phyloP scores from a whole-genome alignment of 2,113 vertebrate genomes.

The Ophthalmolycus amberensis region DNA sequence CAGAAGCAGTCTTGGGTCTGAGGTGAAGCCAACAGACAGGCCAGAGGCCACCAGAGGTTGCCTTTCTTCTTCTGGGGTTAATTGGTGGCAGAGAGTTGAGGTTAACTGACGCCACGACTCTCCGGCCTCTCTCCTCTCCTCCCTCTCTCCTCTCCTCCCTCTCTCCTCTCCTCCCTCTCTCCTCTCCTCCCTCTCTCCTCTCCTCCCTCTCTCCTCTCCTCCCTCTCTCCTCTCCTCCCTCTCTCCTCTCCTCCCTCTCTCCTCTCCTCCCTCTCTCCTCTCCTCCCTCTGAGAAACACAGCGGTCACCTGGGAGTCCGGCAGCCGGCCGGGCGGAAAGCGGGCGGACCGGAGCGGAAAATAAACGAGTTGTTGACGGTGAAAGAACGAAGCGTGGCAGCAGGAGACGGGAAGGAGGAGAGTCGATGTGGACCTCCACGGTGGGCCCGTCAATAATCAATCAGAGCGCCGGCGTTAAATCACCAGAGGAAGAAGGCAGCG shows the following conservation, averaged over 20 bases:
- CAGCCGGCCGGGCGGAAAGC: neutral
- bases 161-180: too few relatives aligned
- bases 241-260: too few relatives aligned
- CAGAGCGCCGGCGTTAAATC: slow-evolving; percentile 51
- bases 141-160: too few relatives aligned
- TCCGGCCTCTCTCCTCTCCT: slow-evolving; percentile 18
- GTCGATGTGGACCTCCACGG: slow-evolving; percentile 30
- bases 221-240: too few relatives aligned
- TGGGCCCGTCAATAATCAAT: slow-evolving; percentile 61
- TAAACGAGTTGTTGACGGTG: slow-evolving; percentile 53
- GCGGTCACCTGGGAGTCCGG: slow-evolving; percentile 4
- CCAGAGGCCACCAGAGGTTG: slow-evolving; percentile 23
- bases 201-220: too few relatives aligned
- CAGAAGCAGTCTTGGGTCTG: neutral
- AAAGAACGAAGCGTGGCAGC: slow-evolving; percentile 5
- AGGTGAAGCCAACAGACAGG: slow-evolving; percentile 12
- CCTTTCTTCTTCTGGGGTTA: slow-evolving; percentile 63
- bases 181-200: too few relatives aligned
- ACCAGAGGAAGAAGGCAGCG: slow-evolving; percentile 31
- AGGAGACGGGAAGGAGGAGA: slow-evolving; percentile 8
- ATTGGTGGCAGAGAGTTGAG: slow-evolving; percentile 61
- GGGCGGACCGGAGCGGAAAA: neutral
- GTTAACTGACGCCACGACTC: slow-evolving; percentile 26
- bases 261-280: too few relatives aligned
- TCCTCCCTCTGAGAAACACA: slow-evolving; percentile 29